These are phyloP conservation scores for Trichonephila clavipes DNA, from an alignment of 1,140 invertebrate species.

Conservation along the genomic window DNA sequence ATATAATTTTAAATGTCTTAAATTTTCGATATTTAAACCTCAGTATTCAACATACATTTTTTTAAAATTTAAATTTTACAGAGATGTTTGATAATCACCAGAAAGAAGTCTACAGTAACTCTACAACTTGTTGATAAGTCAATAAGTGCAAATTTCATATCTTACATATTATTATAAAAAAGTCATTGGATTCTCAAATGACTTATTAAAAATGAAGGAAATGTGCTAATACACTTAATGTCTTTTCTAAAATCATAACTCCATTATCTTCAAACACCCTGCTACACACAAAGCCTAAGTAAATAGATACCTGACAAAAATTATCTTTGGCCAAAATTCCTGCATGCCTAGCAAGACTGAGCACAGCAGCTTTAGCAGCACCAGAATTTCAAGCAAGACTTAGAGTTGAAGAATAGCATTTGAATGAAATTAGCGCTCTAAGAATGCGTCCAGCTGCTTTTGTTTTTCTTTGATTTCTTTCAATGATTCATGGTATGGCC, in stretches of 20 bases:
- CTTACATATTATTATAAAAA: too few species aligned
- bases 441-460: conserved; percentile 64
- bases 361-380: conserved; percentile 35
- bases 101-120: too few species aligned
- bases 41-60: too few species aligned
- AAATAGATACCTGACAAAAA: conserved; percentile 51
- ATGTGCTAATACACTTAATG: too few species aligned
- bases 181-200: too few species aligned
- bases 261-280: conserved; percentile 18
- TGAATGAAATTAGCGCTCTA: background rate
- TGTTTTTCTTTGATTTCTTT: conserved; percentile 73
- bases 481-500: conserved; percentile 63
- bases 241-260: background rate
- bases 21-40: too few species aligned
- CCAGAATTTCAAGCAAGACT: conserved; percentile 39
- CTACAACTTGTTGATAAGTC: too few species aligned
- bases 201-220: too few species aligned
- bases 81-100: too few species aligned
- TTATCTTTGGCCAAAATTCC: conserved; percentile 49
- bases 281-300: background rate
- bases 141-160: too few species aligned
- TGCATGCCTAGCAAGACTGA: conserved; percentile 31
- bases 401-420: conserved; percentile 13
- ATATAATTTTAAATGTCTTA: too few species aligned
- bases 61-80: too few species aligned